Evolutionary conservation across 2,113 vertebrate genomes (phyloP).

Genomic region (Telmatochromis brichardi): DNA sequence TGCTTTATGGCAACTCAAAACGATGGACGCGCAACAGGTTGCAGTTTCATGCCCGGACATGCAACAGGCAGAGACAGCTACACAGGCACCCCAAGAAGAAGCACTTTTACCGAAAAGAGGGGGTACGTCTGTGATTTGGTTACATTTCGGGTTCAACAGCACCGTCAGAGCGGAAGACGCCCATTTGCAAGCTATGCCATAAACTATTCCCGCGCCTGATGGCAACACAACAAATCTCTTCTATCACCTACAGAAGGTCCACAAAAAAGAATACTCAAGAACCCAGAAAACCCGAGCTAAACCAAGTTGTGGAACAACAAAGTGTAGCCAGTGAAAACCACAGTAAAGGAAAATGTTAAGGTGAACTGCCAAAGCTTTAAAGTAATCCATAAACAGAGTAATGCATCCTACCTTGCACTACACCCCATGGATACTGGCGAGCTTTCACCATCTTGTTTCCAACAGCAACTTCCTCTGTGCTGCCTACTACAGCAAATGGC

Average conservation of each 20-base stretch:
- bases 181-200: neutral
- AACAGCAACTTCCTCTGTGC: constrained; percentile 88
- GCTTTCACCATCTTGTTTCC: constrained; percentile 96
- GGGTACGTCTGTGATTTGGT: neutral
- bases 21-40: fast-evolving
- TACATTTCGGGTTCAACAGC: neutral
- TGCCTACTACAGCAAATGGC: constrained; percentile 90
- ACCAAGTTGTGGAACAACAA: neutral
- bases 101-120: neutral
- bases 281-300: neutral
- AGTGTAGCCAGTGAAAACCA: neutral
- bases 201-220: neutral
- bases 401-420: constrained; percentile 84
- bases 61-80: neutral
- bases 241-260: neutral
- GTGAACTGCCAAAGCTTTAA: neutral
- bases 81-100: neutral
- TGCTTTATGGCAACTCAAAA: neutral
- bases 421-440: constrained; percentile 92
- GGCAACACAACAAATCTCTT: neutral
- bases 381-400: neutral
- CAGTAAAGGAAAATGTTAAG: neutral
- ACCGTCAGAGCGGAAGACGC: neutral
- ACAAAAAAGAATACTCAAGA: neutral
- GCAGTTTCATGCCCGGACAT: neutral